phyloP scores from a whole-genome alignment of 2,888 invertebrate genomes.

The Sthenelais limicola region DNA sequence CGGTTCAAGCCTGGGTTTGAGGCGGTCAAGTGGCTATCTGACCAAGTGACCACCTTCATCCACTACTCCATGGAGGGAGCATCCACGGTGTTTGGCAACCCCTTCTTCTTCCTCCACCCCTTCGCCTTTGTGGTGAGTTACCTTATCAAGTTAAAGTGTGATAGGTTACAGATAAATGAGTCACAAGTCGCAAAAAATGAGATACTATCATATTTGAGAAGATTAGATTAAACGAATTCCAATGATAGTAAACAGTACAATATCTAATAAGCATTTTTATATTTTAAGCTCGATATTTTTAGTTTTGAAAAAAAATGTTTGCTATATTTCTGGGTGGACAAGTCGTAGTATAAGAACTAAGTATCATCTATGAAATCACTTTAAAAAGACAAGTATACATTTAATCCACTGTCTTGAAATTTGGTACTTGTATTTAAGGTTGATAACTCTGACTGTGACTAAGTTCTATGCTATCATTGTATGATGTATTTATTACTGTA shows the following conservation, averaged over 20 bases:
- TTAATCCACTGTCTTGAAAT: neutral
- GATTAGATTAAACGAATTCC: too few relatives aligned
- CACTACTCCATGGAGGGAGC: constrained; percentile 59
- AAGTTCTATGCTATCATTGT: too few relatives aligned
- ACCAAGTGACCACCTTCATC: constrained; percentile 83
- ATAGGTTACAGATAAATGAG: too few relatives aligned
- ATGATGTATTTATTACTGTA: too few relatives aligned
- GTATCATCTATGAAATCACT: neutral
- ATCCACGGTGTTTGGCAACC: constrained; percentile 36
- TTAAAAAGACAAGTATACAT: neutral
- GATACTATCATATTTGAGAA: too few relatives aligned
- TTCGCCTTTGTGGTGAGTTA: constrained; percentile 44
- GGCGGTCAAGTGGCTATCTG: constrained; percentile 81
- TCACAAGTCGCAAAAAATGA: too few relatives aligned
- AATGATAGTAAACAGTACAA: neutral
- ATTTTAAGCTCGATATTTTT: too few relatives aligned
- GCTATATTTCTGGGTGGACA: too few relatives aligned
- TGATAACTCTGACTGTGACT: too few relatives aligned
- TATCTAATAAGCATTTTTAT: neutral
- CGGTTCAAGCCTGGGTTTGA: constrained; percentile 85
- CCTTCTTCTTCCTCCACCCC: constrained; percentile 43
- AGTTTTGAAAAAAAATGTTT: too few relatives aligned
- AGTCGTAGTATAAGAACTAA: too few relatives aligned
- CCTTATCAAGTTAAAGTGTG: neutral
- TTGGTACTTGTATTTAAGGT: too few relatives aligned